Percentiles rank a stretch among this genome's conserved stretches.
These are phyloP conservation scores for Eriosoma lanigerum DNA, from an alignment of 1,140 invertebrate genomes.

Conservation along the genomic window DNA sequence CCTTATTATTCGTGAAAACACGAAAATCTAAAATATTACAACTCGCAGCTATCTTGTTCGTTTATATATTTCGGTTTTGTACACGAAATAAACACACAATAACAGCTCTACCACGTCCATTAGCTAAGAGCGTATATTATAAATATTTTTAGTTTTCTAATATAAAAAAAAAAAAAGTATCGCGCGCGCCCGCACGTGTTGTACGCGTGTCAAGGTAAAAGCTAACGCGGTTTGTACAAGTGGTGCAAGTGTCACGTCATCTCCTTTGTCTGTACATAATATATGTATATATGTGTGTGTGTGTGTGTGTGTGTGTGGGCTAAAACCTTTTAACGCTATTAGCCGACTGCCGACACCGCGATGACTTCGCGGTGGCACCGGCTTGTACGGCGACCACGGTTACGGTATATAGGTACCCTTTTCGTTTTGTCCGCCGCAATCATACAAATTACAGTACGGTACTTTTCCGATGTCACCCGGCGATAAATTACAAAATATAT, in stretches of 20 bases:
- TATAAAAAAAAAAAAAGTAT: neutral
- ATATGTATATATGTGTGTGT: too few species aligned
- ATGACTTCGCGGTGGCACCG: slow-evolving; percentile 7
- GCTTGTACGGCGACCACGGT: slow-evolving; percentile 16
- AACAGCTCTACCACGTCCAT: slow-evolving; percentile 1
- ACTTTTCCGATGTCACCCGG: neutral
- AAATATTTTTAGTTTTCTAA: neutral
- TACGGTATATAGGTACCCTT: neutral
- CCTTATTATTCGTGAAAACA: too few species aligned
- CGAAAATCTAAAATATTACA: too few species aligned
- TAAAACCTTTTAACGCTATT: slow-evolving; percentile 49
- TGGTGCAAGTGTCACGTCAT: slow-evolving; percentile 47
- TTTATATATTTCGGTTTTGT: too few species aligned
- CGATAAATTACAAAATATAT: neutral
- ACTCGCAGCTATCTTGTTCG: too few species aligned
- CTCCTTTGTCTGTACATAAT: neutral
- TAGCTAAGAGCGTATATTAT: neutral
- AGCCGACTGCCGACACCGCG: too few species aligned
- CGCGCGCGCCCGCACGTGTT: neutral
- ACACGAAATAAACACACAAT: neutral
- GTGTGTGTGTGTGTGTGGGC: too few species aligned
- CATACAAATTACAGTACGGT: neutral
- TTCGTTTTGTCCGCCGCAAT: neutral
- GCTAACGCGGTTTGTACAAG: slow-evolving; percentile 18
- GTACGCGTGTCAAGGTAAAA: slow-evolving; percentile 48